A percentile compares a stretch with the other conserved stretches of the same genome.
phyloP scores from a whole-genome alignment of 2,888 invertebrate genomes.

The Ormyrus thymus region DNA sequence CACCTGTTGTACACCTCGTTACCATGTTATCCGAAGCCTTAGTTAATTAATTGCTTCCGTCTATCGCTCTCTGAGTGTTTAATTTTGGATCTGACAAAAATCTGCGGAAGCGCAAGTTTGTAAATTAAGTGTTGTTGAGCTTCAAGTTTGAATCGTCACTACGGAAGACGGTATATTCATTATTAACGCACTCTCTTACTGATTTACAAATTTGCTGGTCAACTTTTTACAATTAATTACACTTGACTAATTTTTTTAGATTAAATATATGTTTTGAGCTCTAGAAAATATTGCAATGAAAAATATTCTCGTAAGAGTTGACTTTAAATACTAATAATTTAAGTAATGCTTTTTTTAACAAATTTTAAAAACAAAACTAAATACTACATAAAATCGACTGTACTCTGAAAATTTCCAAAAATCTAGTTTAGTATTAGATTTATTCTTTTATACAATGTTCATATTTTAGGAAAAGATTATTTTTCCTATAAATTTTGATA shows the following conservation, averaged over 20 bases:
- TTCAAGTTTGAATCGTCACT: conserved; percentile 43
- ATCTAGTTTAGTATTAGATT: neutral
- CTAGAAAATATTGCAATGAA: no score
- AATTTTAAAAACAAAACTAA: no score
- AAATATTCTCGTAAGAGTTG: no score
- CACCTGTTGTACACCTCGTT: conserved; percentile 46
- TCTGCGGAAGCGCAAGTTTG: conserved; percentile 32
- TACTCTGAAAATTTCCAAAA: no score
- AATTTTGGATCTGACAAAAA: conserved; percentile 14
- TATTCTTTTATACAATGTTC: neutral
- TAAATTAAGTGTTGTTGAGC: conserved; percentile 42
- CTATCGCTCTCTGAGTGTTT: conserved; percentile 7
- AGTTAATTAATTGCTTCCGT: conserved; percentile 2
- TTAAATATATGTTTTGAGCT: no score
- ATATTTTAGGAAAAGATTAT: neutral
- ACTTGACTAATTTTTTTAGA: no score
- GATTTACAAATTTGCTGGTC: no score
- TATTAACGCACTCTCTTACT: neutral
- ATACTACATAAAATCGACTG: no score
- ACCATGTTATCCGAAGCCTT: conserved; percentile 12
- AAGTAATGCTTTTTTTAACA: no score
- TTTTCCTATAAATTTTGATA: conserved; percentile 24
- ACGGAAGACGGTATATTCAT: conserved; percentile 33
- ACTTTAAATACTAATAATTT: no score
- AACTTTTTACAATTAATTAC: no score